phyloP scores from a whole-genome alignment of 2,113 vertebrate genomes.

The Chaenocephalus aceratus region DNA sequence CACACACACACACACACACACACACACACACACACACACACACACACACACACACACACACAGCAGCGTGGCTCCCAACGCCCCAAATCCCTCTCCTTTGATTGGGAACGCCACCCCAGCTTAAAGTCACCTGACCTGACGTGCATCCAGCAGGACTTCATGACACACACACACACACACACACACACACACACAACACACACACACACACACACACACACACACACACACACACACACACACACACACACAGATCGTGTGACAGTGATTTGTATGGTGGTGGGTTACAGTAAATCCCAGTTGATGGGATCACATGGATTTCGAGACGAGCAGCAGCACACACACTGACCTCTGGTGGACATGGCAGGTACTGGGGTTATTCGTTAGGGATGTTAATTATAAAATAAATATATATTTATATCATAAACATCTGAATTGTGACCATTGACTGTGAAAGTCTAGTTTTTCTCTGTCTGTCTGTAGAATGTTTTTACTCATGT shows the following conservation, averaged over 20 bases:
- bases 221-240: not conserved
- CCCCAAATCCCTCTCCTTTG: conserved; percentile 60
- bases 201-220: not conserved
- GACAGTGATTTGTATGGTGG: conserved; percentile 42
- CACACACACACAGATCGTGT: conserved; percentile 15
- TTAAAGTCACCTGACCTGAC: conserved; percentile 60
- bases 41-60: too few species aligned
- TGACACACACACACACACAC: not conserved
- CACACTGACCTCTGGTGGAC: conserved; percentile 73
- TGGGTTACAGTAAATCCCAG: conserved; percentile 65
- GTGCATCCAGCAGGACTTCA: conserved; percentile 4
- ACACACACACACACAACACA: not conserved
- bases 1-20: too few species aligned
- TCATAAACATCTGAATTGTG: not conserved
- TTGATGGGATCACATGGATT: conserved; percentile 71
- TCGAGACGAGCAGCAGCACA: conserved; percentile 35
- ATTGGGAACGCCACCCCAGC: conserved; percentile 40
- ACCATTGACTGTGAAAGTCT: not conserved
- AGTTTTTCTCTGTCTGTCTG: too few species aligned
- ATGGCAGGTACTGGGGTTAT: conserved; percentile 17
- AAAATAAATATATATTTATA: conserved; percentile 8
- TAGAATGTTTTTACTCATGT: too few species aligned
- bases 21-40: too few species aligned
- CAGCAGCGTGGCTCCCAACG: conserved; percentile 14
- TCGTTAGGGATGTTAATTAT: conserved; percentile 11